These are phyloP conservation scores for Linepithema humile DNA, from an alignment of 1,140 invertebrate species.

Conservation along the genomic window DNA sequence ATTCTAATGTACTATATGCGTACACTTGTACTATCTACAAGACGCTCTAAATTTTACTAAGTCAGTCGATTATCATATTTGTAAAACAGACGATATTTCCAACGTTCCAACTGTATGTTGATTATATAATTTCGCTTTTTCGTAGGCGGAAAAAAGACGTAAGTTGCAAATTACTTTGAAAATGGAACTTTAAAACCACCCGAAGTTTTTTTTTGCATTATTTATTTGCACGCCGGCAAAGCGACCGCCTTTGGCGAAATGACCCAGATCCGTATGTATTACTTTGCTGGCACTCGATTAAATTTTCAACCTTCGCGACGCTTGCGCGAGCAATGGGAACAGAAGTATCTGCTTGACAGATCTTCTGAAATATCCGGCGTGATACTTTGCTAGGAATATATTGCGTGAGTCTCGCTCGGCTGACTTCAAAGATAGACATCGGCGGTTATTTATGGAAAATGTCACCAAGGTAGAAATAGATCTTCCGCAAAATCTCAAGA, in stretches of 20 bases:
- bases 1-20: background rate
- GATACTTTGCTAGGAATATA: conserved; percentile 34
- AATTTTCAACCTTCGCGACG: conserved; percentile 34
- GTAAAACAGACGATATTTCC: background rate
- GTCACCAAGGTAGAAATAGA: conserved; percentile 47
- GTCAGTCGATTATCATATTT: conserved; percentile 31
- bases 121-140: background rate
- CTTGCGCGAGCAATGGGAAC: conserved; percentile 19
- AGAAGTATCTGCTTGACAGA: conserved; percentile 41
- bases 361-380: conserved; percentile 49
- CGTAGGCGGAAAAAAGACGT: background rate
- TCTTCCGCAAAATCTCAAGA: conserved; percentile 30
- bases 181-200: background rate
- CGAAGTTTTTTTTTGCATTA: conserved; percentile 28
- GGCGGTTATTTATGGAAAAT: conserved; percentile 55
- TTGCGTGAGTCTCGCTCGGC: conserved; percentile 20
- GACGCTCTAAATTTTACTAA: background rate
- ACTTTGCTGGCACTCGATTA: conserved; percentile 38
- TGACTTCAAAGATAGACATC: conserved; percentile 54
- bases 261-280: conserved; percentile 43
- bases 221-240: conserved; percentile 17
- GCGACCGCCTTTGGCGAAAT: conserved; percentile 1
- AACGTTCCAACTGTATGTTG: background rate
- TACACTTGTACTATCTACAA: background rate
- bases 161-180: conserved; percentile 15